Evolutionary conservation across 2,888 invertebrate species (phyloP).

Genomic region (Drosophila prostipennis): DNA sequence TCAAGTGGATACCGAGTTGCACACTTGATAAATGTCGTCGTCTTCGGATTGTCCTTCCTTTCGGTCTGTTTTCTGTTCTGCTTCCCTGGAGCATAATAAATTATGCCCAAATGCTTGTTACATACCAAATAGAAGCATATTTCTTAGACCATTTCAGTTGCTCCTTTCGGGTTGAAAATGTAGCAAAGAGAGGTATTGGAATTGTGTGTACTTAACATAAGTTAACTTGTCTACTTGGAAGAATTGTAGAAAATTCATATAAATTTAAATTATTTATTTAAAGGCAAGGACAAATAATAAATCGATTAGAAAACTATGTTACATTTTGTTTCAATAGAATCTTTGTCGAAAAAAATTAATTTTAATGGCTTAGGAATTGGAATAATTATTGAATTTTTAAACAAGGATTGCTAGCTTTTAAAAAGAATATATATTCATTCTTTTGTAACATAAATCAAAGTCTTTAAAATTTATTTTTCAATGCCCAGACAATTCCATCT

Average conservation of each 20-base stretch:
- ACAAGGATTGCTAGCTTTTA: too few relatives aligned
- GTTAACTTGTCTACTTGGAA: slow-evolving; percentile 9
- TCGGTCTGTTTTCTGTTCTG: slow-evolving; percentile 7
- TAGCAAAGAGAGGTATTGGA: background rate
- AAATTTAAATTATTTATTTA: background rate
- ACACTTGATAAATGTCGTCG: slow-evolving; percentile 65
- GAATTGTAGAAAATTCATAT: background rate
- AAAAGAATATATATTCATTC: too few relatives aligned
- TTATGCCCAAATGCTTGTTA: slow-evolving; percentile 55
- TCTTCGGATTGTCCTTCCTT: slow-evolving; percentile 18
- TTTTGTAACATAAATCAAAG: too few relatives aligned
- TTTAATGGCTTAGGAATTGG: too few relatives aligned
- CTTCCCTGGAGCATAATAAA: slow-evolving; percentile 65
- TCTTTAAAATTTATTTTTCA: too few relatives aligned
- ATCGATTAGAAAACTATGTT: too few relatives aligned
- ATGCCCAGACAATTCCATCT: background rate
- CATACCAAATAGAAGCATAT: slow-evolving; percentile 39
- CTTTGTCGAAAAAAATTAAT: too few relatives aligned
- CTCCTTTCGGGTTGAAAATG: slow-evolving; percentile 1
- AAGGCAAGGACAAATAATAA: too few relatives aligned
- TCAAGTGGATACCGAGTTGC: slow-evolving; percentile 45
- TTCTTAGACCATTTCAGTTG: slow-evolving; percentile 8
- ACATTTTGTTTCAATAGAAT: too few relatives aligned
- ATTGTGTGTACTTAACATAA: slow-evolving; percentile 1
- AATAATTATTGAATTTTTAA: too few relatives aligned